Evolutionary conservation across 2,888 invertebrate species (phyloP).

Genomic region (Rotaria sp.): DNA sequence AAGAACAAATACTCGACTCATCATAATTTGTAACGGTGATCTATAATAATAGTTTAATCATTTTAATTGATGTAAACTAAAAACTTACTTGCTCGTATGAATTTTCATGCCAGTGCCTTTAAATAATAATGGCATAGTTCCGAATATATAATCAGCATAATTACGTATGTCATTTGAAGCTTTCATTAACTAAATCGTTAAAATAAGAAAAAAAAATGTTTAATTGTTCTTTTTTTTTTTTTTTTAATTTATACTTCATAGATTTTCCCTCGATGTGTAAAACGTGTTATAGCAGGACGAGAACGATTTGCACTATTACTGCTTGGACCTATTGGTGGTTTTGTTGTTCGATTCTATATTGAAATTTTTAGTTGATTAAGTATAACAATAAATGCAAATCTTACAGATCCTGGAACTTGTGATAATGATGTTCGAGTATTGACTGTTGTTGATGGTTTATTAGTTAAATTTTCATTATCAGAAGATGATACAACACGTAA

Average conservation of each 20-base stretch:
- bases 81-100: not conserved
- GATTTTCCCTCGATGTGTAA: not conserved
- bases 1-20: not conserved
- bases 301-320: not conserved
- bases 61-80: not conserved
- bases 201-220: not conserved
- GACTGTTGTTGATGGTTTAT: not conserved
- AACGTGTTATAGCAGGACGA: not conserved
- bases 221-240: not conserved
- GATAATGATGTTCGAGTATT: not conserved
- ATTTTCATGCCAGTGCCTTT: not conserved
- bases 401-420: not conserved
- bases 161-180: not conserved
- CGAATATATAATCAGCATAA: constrained; percentile 1
- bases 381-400: not conserved
- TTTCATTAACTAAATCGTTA: not conserved
- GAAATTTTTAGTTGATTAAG: no score
- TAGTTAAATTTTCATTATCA: not conserved
- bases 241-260: not conserved
- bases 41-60: not conserved
- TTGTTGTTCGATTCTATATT: not conserved
- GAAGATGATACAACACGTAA: not conserved
- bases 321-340: not conserved
- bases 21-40: not conserved
- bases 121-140: not conserved